Conservation (phyloP, 2,113 vertebrate species). For the Ariopsis seemanni region DNA sequence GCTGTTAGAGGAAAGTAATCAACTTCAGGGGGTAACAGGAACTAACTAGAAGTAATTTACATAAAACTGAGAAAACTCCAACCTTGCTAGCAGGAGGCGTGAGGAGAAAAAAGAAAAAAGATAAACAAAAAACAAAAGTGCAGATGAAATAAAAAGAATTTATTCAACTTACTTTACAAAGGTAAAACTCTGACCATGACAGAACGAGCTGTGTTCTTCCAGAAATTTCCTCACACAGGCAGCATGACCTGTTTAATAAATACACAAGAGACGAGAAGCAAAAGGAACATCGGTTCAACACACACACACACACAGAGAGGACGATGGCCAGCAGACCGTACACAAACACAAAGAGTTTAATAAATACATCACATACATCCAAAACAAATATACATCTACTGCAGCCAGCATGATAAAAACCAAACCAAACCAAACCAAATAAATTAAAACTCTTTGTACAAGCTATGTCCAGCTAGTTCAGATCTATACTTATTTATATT, state of each 20-base stretch:
- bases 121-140: background rate
- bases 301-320: slow-evolving; percentile 60
- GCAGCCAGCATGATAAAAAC: slow-evolving; percentile 83
- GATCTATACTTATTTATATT: slow-evolving; percentile 70
- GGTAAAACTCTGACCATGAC: slow-evolving; percentile 82
- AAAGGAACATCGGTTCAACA: slow-evolving; percentile 42
- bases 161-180: slow-evolving; percentile 85
- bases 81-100: background rate
- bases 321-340: slow-evolving; percentile 76
- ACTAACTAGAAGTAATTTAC: background rate
- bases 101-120: no score
- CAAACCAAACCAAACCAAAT: background rate
- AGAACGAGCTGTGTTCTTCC: slow-evolving; percentile 76
- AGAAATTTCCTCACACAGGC: slow-evolving; percentile 67
- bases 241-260: slow-evolving; percentile 57
- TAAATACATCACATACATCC: slow-evolving; percentile 89
- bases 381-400: slow-evolving; percentile 83
- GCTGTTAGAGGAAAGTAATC: background rate
- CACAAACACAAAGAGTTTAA: slow-evolving; percentile 86
- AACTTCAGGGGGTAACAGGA: background rate
- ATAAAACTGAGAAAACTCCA: background rate
- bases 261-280: slow-evolving; percentile 46
- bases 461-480: slow-evolving; percentile 74
- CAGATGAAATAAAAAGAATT: slow-evolving; percentile 82
- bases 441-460: slow-evolving; percentile 84